Conservation (phyloP, 2,113 vertebrate species). For the Arothron firmamentum region DNA sequence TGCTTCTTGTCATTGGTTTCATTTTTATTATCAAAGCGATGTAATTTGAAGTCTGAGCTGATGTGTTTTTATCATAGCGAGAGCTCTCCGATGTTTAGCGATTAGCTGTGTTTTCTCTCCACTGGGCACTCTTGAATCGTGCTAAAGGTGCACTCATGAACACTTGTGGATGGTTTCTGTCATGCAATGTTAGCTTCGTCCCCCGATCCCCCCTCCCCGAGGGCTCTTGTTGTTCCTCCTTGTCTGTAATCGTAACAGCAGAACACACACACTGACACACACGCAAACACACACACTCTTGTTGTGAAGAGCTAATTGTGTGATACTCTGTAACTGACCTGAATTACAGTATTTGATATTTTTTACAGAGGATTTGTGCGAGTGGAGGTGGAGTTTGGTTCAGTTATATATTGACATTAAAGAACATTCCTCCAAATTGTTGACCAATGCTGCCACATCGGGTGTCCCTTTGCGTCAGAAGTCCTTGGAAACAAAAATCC, state of each 20-base stretch:
- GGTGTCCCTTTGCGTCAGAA: conserved; percentile 47
- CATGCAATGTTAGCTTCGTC: conserved; percentile 72
- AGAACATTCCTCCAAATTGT: conserved; percentile 74
- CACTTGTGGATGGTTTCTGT: conserved; percentile 75
- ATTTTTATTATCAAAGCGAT: conserved; percentile 28
- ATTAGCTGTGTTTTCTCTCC: conserved; percentile 73
- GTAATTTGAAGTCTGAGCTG: conserved; percentile 43
- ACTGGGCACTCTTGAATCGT: conserved; percentile 75
- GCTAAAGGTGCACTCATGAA: conserved; percentile 76
- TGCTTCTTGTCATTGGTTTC: conserved; percentile 31
- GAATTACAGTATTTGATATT: conserved; percentile 73
- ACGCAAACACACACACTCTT: conserved; percentile 48
- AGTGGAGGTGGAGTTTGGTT: conserved; percentile 39
- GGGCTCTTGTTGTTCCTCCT: conserved; percentile 54
- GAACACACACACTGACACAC: conserved; percentile 19
- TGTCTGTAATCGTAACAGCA: conserved; percentile 25
- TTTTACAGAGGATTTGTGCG: conserved; percentile 56
- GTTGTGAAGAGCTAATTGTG: conserved; percentile 55
- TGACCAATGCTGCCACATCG: conserved; percentile 59
- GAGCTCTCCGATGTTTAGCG: conserved; percentile 74
- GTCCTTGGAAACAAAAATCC: conserved; percentile 27
- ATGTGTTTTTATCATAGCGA: conserved; percentile 62
- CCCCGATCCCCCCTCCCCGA: neutral
- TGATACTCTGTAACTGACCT: conserved; percentile 39
- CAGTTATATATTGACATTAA: conserved; percentile 69